Conservation (phyloP, 53 echinoderm and acorn worm species). For the Astropecten irregularis region DNA sequence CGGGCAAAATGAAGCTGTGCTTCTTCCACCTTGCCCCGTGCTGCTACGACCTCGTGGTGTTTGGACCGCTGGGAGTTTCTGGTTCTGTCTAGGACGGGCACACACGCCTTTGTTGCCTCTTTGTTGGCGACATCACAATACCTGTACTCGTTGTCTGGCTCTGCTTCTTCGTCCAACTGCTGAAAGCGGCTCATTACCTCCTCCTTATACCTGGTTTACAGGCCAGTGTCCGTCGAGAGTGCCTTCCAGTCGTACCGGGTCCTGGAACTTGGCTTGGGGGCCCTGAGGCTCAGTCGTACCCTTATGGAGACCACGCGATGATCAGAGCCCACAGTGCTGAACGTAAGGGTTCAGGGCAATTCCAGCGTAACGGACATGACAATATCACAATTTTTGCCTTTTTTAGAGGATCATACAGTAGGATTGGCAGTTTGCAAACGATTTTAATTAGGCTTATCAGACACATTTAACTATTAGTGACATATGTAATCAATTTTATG, state of each 20-base stretch:
- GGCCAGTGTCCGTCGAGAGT: conserved; percentile 17
- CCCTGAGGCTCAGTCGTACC: too few species aligned
- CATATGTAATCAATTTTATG: too few species aligned
- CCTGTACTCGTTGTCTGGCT: background rate
- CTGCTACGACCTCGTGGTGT: conserved; percentile 20
- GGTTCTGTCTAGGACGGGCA: background rate
- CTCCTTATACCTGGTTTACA: conserved; percentile 15
- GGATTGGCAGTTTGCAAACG: too few species aligned
- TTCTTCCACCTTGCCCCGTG: conserved; percentile 10
- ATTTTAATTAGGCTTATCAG: too few species aligned
- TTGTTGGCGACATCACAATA: conserved; percentile 29
- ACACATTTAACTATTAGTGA: too few species aligned
- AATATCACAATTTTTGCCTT: too few species aligned
- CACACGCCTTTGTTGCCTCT: conserved; percentile 32
- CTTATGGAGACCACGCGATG: too few species aligned
- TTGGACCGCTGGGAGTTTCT: background rate
- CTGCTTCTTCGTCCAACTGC: too few species aligned
- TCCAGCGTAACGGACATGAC: too few species aligned
- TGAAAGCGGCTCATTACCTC: conserved; percentile 10
- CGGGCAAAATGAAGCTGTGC: background rate
- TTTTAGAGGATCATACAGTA: too few species aligned
- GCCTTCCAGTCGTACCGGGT: conserved; percentile 37
- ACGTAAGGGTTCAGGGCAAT: too few species aligned
- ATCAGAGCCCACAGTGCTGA: conserved; percentile 4
- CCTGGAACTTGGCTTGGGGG: background rate